Evolutionary conservation across 1,140 invertebrate genomes (phyloP), one percentile per base, ranked within the genome.

Genomic region (Drosophila kurseongensis): DNA sequence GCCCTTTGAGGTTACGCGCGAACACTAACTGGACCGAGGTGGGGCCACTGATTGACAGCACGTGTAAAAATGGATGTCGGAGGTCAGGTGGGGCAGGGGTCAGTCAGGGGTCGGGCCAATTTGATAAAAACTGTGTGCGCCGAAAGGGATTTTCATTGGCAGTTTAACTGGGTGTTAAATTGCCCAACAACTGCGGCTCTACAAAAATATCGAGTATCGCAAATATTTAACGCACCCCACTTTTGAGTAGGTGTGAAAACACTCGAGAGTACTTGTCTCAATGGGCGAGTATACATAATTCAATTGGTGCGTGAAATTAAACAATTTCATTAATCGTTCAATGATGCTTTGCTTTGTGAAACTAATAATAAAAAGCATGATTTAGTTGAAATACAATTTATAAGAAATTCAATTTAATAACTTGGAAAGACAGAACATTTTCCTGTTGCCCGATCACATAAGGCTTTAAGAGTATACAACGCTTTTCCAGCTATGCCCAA

Each of bases 11-110:
- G 69, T 72, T 72, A 63, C 41, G 44, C 56, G 40, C 60, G 44
- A 47, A 54, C 23, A 41, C 52, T 10, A 75, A 78, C 38, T 29
- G 65, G 23, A 18, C 61, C 23, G 42, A 42, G 45, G 63, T 36
- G 50, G 45, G 10, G 23, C 45, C n/a, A 50, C 69, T 76, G 82
- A 88, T 88, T 69, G 82, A 81, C 67, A 80, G 14, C 36, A 38
- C 45, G 32, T 48, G 52, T 66, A 79, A 52, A 86, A 81, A 86
- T 81, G 73, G 62, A 73, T 88, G 79, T 54, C 38, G 14, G 57
- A 23, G 27, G 29, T 38, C 48, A 50, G 40, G 8, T 54, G 58
- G 52, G 44, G 61, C 66, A 62, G 36, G n/a, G 54, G 74, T 63
- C 56, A 66, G 44, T 14, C 48, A 50, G 38, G 27, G 14, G 40